A percentile compares a stretch with the other conserved stretches of the same genome.
phyloP scores from a whole-genome alignment of 1,140 invertebrate genomes.

The Pseudomyrmex cubaensis region DNA sequence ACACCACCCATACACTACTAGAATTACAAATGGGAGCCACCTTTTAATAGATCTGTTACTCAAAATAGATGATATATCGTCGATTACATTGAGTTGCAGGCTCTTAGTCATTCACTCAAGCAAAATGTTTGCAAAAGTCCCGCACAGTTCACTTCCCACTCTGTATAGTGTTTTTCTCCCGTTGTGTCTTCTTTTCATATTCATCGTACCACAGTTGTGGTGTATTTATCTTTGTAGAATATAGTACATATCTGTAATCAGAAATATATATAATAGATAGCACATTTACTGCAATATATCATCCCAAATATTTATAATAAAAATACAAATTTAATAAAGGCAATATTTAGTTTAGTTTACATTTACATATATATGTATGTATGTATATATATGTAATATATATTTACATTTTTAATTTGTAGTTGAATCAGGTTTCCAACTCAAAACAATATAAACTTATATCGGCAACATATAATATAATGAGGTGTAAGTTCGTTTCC shows the following conservation, averaged over 20 bases:
- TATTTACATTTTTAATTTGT: too few relatives aligned
- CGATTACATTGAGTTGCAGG: constrained; percentile 79
- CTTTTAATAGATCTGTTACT: constrained; percentile 76
- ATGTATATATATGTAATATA: too few relatives aligned
- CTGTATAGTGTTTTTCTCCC: constrained; percentile 76
- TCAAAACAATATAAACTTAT: constrained; percentile 15
- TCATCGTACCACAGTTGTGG: constrained; percentile 81
- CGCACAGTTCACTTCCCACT: constrained; percentile 79
- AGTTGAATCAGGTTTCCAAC: constrained; percentile 1
- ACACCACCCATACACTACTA: constrained; percentile 84
- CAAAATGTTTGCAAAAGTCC: constrained; percentile 77
- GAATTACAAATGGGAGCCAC: constrained; percentile 84
- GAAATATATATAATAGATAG: constrained; percentile 67
- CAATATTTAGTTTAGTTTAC: too few relatives aligned
- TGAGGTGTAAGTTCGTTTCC: neutral
- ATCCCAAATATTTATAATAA: constrained; percentile 24
- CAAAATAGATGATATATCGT: constrained; percentile 83
- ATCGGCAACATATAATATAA: neutral
- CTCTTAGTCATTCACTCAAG: constrained; percentile 72
- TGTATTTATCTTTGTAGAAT: constrained; percentile 82
- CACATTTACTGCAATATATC: constrained; percentile 64
- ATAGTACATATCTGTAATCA: constrained; percentile 84
- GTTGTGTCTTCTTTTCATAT: constrained; percentile 78
- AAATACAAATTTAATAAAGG: constrained; percentile 3
- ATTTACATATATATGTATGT: too few relatives aligned